phyloP scores from a whole-genome alignment of 2,797 vertebrate genomes.

The Silurus lanzhouensis region DNA sequence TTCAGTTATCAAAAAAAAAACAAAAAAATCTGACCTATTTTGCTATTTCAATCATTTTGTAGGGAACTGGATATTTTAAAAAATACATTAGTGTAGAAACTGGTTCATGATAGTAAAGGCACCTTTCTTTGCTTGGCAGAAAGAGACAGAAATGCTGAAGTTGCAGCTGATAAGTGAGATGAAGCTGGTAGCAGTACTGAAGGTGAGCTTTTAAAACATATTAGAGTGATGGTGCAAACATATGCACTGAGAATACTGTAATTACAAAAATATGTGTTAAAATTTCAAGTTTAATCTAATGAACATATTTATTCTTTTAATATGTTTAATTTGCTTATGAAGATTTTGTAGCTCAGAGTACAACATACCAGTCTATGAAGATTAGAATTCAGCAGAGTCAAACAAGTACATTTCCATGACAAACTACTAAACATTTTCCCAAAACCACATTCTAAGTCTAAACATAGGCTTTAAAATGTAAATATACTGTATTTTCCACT shows the following conservation, averaged over 20 bases:
- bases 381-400: not conserved
- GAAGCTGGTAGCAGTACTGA: slow-evolving; percentile 58
- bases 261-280: not conserved
- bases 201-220: slow-evolving; percentile 59
- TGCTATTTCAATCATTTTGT: not conserved
- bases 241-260: not conserved
- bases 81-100: not conserved
- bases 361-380: not conserved
- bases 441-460: not conserved
- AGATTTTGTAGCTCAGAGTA: not conserved
- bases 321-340: not conserved
- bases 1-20: not conserved
- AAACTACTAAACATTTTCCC: not conserved
- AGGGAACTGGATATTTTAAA: not conserved
- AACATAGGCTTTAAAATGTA: not conserved
- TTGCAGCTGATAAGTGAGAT: slow-evolving; percentile 60
- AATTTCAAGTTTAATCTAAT: not conserved
- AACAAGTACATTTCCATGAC: not conserved
- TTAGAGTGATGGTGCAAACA: not conserved
- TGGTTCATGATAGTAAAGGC: not conserved
- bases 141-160: slow-evolving; percentile 62
- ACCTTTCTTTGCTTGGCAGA: slow-evolving; percentile 56
- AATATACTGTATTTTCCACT: not conserved
- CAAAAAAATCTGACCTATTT: not conserved
- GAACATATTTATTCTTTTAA: not conserved